A percentile compares a stretch with the other conserved stretches of the same genome.
These are phyloP conservation scores for Diadumene lineata DNA, from an alignment of 92 coral and sea anemone species.

Conservation along the genomic window DNA sequence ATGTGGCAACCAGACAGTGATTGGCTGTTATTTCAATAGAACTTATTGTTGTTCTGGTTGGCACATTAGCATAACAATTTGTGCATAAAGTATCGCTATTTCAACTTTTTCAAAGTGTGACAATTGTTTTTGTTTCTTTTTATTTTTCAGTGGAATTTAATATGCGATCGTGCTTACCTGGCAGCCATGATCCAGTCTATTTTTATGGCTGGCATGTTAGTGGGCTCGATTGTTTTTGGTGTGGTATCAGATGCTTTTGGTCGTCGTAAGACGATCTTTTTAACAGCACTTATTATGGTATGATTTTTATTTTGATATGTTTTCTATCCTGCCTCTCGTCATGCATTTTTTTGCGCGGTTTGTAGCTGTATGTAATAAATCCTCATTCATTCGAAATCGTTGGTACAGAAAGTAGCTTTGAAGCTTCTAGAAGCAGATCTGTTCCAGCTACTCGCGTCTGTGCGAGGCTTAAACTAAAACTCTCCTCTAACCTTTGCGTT, in stretches of 20 bases:
- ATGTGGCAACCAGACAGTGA: no score
- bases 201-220: slow-evolving; percentile 63
- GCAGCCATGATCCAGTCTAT: slow-evolving; percentile 52
- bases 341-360: no score
- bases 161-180: slow-evolving; percentile 46
- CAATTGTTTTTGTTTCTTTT: not conserved
- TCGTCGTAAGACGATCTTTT: slow-evolving; percentile 42
- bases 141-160: slow-evolving; percentile 53
- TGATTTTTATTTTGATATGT: not conserved
- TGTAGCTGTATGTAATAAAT: no score
- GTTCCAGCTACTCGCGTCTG: no score
- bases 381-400: no score
- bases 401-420: no score
- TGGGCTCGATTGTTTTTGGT: slow-evolving; percentile 55
- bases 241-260: slow-evolving; percentile 48
- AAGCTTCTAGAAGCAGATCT: no score
- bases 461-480: no score
- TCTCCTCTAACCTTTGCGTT: no score
- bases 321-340: no score
- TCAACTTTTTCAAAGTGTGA: not conserved
- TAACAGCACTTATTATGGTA: slow-evolving; percentile 44
- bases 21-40: no score
- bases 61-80: not conserved
- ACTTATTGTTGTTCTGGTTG: no score
- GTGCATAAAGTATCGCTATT: not conserved